Percentiles rank a stretch among this genome's conserved stretches.
Evolutionary conservation across 2,113 vertebrate species (phyloP).

Genomic region (Melanostigma gelatinosum): DNA sequence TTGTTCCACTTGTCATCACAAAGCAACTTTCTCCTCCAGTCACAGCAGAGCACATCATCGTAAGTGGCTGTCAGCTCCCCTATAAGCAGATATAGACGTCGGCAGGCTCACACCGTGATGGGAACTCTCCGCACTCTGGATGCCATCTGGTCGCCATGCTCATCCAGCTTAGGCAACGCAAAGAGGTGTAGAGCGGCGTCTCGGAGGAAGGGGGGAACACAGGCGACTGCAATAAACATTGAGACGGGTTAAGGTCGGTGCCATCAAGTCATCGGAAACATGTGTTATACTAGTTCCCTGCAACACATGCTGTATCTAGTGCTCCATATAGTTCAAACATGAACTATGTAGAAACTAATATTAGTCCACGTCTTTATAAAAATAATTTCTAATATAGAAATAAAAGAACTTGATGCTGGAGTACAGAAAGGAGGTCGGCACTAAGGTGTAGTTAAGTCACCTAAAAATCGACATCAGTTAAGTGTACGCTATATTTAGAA

Average conservation of each 20-base stretch:
- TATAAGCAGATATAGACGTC: slow-evolving; percentile 37
- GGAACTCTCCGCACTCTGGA: slow-evolving; percentile 11
- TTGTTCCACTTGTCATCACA: slow-evolving; percentile 34
- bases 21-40: slow-evolving; percentile 31
- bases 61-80: slow-evolving; percentile 30
- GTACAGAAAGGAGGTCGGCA: background rate
- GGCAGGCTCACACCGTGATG: slow-evolving; percentile 35
- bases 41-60: slow-evolving; percentile 36
- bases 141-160: slow-evolving; percentile 10
- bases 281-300: no score
- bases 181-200: slow-evolving; percentile 1
- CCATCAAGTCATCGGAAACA: background rate
- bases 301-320: background rate
- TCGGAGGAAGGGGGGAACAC: background rate
- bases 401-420: background rate
- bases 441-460: background rate
- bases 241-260: background rate
- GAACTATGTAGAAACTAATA: background rate
- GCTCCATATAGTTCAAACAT: background rate
- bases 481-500: background rate
- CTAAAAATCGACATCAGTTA: no score
- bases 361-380: background rate
- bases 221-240: background rate
- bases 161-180: slow-evolving; percentile 12
- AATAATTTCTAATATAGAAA: background rate